Percentiles rank a stretch among this genome's conserved stretches.
These are phyloP conservation scores for Coelinius sp. DNA, from an alignment of 2,888 invertebrate species.

Conservation along the genomic window DNA sequence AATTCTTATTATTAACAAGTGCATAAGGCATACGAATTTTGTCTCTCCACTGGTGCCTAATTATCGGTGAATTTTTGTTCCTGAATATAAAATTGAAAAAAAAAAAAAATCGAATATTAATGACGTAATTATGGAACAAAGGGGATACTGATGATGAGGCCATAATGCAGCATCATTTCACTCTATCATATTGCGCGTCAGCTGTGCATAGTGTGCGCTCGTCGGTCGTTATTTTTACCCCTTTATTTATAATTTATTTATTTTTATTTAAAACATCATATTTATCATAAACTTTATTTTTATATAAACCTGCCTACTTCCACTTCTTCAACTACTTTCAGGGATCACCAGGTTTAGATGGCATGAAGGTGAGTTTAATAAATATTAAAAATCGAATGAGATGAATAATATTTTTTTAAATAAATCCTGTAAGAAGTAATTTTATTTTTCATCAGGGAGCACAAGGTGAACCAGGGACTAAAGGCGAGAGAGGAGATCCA, in stretches of 20 bases:
- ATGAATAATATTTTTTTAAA: constrained; percentile 13
- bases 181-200: constrained; percentile 33
- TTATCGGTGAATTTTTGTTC: constrained; percentile 14
- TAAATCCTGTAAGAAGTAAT: constrained; percentile 39
- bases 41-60: constrained; percentile 8
- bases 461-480: constrained; percentile 91
- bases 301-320: constrained; percentile 34
- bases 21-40: constrained; percentile 11
- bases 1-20: neutral
- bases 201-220: constrained; percentile 51
- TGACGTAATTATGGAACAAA: constrained; percentile 1
- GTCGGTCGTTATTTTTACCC: constrained; percentile 47
- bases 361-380: constrained; percentile 88
- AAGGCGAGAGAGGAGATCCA: constrained; percentile 94
- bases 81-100: constrained; percentile 1
- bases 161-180: constrained; percentile 39
- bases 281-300: constrained; percentile 38
- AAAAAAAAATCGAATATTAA: neutral
- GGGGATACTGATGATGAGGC: constrained; percentile 25
- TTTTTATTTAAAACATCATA: constrained; percentile 37
- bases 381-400: neutral
- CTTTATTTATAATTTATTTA: constrained; percentile 33
- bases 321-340: constrained; percentile 72
- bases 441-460: constrained; percentile 79
- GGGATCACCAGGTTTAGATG: constrained; percentile 95